Conservation (phyloP, 2,888 invertebrate genomes). For the Ypsolopha scabrella region DNA sequence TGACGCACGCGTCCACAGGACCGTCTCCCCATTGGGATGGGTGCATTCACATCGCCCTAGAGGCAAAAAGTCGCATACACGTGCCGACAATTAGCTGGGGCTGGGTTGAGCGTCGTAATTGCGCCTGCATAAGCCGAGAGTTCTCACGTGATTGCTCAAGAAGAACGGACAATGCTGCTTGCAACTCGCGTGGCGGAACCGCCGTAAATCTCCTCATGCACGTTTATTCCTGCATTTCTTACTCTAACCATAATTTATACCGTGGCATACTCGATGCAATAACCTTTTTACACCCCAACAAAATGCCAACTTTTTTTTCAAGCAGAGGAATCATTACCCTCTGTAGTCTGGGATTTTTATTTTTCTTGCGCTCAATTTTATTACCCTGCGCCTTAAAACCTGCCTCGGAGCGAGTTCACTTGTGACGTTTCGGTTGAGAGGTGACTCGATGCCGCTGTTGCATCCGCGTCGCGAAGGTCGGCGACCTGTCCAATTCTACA, state of each 20-base stretch:
- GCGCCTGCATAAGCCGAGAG: constrained; percentile 25
- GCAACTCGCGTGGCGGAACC: neutral
- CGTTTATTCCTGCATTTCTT: neutral
- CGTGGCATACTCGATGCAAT: neutral
- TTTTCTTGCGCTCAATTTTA: constrained; percentile 31
- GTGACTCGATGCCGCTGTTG: constrained; percentile 30
- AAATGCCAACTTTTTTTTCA: constrained; percentile 14
- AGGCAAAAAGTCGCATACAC: constrained; percentile 46
- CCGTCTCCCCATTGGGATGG: constrained; percentile 31
- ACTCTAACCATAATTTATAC: neutral
- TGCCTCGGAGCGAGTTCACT: constrained; percentile 22
- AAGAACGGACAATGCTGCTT: constrained; percentile 24
- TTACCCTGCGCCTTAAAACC: constrained; percentile 34
- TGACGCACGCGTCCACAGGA: constrained; percentile 36
- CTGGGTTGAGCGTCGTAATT: constrained; percentile 30
- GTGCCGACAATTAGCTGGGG: constrained; percentile 60
- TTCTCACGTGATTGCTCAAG: constrained; percentile 46
- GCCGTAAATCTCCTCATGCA: neutral
- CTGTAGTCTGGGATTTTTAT: constrained; percentile 19
- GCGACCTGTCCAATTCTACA: constrained; percentile 47
- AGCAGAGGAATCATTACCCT: constrained; percentile 18
- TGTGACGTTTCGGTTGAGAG: constrained; percentile 28
- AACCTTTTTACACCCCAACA: constrained; percentile 30
- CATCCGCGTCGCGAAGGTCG: constrained; percentile 48
- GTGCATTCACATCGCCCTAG: constrained; percentile 39